phyloP scores from a whole-genome alignment of 92 coral and sea anemone genomes.

The Zoanthus sansibaricus region DNA sequence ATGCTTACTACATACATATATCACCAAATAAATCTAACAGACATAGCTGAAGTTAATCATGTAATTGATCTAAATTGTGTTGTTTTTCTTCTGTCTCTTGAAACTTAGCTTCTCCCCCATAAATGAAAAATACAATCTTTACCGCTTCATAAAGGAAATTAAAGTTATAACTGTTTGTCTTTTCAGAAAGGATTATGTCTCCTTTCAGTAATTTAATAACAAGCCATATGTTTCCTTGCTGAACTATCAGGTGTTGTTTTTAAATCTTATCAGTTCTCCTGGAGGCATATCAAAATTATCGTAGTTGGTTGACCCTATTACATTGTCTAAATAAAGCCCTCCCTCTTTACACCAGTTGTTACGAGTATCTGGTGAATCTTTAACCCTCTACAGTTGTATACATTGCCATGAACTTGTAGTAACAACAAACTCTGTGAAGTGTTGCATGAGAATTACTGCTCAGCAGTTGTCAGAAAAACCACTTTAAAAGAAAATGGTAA shows the following conservation, averaged over 20 bases:
- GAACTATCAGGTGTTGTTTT: not conserved
- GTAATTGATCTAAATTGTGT: not conserved
- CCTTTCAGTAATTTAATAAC: not conserved
- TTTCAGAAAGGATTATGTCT: conserved; percentile 1
- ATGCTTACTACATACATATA: not conserved
- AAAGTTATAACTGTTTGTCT: not conserved
- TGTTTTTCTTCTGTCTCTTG: not conserved
- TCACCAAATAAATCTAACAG: not conserved
- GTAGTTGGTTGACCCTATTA: conserved; percentile 6
- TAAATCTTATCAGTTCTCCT: conserved; percentile 24
- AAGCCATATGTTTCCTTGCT: not conserved
- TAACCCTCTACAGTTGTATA: not conserved
- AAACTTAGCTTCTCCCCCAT: not conserved
- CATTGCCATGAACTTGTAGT: not conserved
- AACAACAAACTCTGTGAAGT: not conserved
- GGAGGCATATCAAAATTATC: conserved; percentile 13
- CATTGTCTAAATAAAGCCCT: conserved; percentile 12
- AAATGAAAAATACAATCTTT: not conserved
- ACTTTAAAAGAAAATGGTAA: conserved; percentile 20
- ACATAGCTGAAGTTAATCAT: not conserved
- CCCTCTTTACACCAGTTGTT: conserved; percentile 17
- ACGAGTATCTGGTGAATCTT: not conserved
- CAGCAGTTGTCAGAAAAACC: not conserved
- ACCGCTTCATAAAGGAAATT: not conserved
- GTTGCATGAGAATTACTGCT: not conserved